Evolutionary conservation across 2,888 invertebrate genomes (phyloP), one percentile per base, ranked within the genome.

Genomic region (Sycophila texana): DNA sequence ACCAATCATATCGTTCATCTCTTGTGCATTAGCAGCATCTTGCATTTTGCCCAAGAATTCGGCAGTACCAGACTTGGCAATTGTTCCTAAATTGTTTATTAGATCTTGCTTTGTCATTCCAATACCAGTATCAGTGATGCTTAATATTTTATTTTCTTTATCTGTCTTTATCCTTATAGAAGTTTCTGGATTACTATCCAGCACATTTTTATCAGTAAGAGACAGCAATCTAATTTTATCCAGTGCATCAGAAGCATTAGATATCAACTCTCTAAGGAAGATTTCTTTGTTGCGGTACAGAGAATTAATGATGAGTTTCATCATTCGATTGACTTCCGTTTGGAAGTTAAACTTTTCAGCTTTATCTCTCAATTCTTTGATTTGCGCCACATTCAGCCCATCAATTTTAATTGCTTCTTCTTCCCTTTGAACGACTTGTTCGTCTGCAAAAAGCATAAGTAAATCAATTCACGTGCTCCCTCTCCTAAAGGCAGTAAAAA

Each of bases 291-390:
- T 99, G 86, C 98, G 94, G 92, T 99, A 99, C 12, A 99, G 92
- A 12, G 99, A 99, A 92, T 99, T 99, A 90, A 99, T 99, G 91
- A 99, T 99, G 80, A 99, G 94, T 91, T 99, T 99, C 99, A 99
- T 99, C 98, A 99, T 99, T 79, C 99, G 96, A 92, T 98, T 98
- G 60, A 99, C 99, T 92, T 99, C 99, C 0, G 99, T 98, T 92
- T 99, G 97, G 93, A 99, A 99, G 39, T 94, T 93, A 89, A 94
- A 96, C 90, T 96, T 97, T 89, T 97, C 96, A 0, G 98, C 95
- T 88, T 95, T 95, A 66, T 97, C 97, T 81, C 96, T 92, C 63
- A 99, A 91, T 92, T 99, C 97, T 86, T 96, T 97, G 89, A 98
- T 92, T 91, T 99, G 97, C 20, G 98, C 96, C 20, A 97, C 97